phyloP scores from a whole-genome alignment of 2,113 vertebrate genomes.

The Sprattus sprattus region DNA sequence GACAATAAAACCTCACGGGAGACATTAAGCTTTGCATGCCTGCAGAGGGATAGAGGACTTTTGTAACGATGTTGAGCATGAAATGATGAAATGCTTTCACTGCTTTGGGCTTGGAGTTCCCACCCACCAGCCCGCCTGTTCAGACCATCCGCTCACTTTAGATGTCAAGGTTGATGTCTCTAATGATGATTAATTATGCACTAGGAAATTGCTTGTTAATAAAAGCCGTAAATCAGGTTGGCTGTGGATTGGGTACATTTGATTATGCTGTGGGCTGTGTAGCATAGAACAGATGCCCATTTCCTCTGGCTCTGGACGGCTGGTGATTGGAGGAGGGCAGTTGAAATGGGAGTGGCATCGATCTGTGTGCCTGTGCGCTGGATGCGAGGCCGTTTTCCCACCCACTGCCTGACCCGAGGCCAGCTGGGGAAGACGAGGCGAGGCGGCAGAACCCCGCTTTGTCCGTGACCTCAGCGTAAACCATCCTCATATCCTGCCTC shows the following conservation, averaged over 20 bases:
- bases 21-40: not conserved
- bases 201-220: constrained; percentile 27
- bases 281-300: not conserved
- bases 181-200: constrained; percentile 21
- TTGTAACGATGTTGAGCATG: not conserved
- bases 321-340: not conserved
- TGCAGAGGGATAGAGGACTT: not conserved
- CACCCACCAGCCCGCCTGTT: not conserved
- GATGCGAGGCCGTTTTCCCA: not conserved
- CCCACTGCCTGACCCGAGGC: constrained; percentile 24
- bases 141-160: not conserved
- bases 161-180: constrained; percentile 20
- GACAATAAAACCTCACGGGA: not conserved
- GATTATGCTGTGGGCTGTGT: not conserved
- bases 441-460: not conserved
- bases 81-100: not conserved
- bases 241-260: constrained; percentile 7
- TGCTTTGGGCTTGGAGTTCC: not conserved
- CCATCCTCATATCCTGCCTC: constrained; percentile 25
- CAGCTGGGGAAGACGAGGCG: constrained; percentile 37
- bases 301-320: not conserved
- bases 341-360: not conserved
- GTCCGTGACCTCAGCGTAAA: constrained; percentile 34
- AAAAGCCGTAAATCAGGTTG: constrained; percentile 21
- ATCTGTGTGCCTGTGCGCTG: not conserved